phyloP scores from a whole-genome alignment of 2,113 vertebrate species.

The Cyphomyrus plagiostoma region DNA sequence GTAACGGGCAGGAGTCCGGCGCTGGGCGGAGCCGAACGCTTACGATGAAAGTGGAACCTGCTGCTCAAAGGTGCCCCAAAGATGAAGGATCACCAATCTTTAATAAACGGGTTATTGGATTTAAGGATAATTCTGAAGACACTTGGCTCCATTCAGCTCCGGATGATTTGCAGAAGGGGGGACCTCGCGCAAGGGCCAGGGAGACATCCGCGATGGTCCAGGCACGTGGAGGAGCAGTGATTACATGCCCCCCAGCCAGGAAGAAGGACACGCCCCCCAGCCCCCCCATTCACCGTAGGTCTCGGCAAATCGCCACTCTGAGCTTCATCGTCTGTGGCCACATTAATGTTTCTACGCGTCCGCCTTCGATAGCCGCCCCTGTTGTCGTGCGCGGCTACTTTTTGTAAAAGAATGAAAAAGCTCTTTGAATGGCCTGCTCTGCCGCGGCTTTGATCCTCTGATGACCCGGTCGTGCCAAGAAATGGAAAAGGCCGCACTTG shows the following conservation, averaged over 20 bases:
- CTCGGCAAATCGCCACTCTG: background rate
- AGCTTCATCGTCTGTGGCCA: background rate
- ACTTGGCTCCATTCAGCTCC: background rate
- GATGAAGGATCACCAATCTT: background rate
- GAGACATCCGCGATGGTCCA: background rate
- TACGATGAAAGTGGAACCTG: background rate
- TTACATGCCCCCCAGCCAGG: background rate
- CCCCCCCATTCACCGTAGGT: background rate
- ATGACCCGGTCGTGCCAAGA: constrained; percentile 41
- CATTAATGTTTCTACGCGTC: background rate
- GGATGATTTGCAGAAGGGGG: background rate
- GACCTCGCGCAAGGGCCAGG: background rate
- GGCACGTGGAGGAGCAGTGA: background rate
- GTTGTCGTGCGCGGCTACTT: constrained; percentile 30
- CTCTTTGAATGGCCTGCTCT: constrained; percentile 31
- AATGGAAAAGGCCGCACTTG: constrained; percentile 41
- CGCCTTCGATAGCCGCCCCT: background rate
- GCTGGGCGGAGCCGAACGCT: background rate
- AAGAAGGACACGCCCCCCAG: background rate
- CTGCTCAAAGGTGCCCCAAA: background rate
- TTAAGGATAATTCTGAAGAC: background rate
- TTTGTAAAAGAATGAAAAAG: constrained; percentile 49
- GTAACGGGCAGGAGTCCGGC: background rate
- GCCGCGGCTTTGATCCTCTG: constrained; percentile 44
- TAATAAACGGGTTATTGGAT: background rate